These are phyloP conservation scores for Anagrus nilaparvatae DNA, from an alignment of 1,140 invertebrate genomes.

Conservation along the genomic window DNA sequence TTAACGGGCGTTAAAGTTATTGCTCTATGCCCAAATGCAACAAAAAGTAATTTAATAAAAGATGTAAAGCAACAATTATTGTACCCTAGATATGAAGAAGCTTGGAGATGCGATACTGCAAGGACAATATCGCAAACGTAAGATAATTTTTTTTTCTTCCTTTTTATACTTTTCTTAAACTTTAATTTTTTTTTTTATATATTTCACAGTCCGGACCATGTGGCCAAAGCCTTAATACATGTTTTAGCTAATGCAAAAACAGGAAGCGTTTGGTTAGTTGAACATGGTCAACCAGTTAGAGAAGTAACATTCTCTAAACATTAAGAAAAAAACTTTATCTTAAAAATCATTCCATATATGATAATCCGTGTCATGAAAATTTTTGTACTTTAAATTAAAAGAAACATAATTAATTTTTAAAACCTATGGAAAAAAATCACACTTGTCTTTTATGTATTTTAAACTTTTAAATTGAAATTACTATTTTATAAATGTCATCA, in stretches of 20 bases:
- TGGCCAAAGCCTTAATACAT: constrained; percentile 53
- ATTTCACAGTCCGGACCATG: constrained; percentile 52
- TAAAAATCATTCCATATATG: not conserved
- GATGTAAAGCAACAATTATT: constrained; percentile 46
- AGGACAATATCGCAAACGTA: constrained; percentile 53
- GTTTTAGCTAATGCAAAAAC: constrained; percentile 53
- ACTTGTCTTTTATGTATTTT: too few species aligned
- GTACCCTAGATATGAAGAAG: constrained; percentile 56
- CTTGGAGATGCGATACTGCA: constrained; percentile 55
- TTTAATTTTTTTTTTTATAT: constrained; percentile 8
- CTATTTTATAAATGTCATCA: too few species aligned
- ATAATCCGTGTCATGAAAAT: too few species aligned
- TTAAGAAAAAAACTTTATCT: constrained; percentile 14
- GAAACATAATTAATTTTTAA: too few species aligned
- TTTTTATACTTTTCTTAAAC: not conserved
- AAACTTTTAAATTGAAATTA: too few species aligned
- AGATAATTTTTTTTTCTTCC: constrained; percentile 16
- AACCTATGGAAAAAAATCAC: too few species aligned
- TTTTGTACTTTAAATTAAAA: too few species aligned
- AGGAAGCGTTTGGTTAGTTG: constrained; percentile 60
- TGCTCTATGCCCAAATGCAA: constrained; percentile 44
- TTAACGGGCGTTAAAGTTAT: constrained; percentile 45
- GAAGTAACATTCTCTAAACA: constrained; percentile 44
- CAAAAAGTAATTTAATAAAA: constrained; percentile 39
- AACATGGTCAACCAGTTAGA: constrained; percentile 52